phyloP scores from a whole-genome alignment of 2,888 invertebrate species.

The Fissipunctia ypsillon region DNA sequence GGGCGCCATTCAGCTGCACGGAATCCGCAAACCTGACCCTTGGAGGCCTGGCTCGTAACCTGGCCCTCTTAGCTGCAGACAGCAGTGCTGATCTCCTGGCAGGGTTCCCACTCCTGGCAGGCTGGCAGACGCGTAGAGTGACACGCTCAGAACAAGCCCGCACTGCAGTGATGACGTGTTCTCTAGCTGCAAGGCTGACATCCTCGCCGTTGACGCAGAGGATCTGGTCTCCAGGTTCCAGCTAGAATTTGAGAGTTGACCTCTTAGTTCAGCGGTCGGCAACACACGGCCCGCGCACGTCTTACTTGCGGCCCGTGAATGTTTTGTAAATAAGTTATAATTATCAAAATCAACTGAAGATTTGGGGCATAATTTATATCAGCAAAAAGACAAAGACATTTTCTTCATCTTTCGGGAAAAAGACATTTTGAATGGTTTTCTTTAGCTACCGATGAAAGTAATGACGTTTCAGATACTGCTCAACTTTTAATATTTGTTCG shows the following conservation, averaged over 20 bases:
- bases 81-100: conserved; percentile 95
- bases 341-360: no score
- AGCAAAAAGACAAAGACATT: no score
- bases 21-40: conserved; percentile 97
- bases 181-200: conserved; percentile 95
- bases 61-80: conserved; percentile 96
- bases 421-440: no score
- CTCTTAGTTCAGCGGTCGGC: no score
- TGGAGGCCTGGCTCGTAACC: conserved; percentile 94
- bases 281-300: no score
- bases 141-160: conserved; percentile 95
- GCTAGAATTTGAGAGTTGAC: conserved; percentile 82
- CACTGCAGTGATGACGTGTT: conserved; percentile 97
- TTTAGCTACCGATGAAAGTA: no score
- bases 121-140: conserved; percentile 95
- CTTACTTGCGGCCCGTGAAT: no score
- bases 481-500: no score
- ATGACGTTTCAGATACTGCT: no score
- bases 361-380: no score
- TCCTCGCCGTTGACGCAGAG: conserved; percentile 97
- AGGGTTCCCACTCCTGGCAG: conserved; percentile 90
- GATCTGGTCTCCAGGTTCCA: conserved; percentile 97
- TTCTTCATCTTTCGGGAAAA: no score
- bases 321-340: no score
- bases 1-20: conserved; percentile 96